phyloP scores from a whole-genome alignment of 2,888 invertebrate species.

The Philereme vetulata region DNA sequence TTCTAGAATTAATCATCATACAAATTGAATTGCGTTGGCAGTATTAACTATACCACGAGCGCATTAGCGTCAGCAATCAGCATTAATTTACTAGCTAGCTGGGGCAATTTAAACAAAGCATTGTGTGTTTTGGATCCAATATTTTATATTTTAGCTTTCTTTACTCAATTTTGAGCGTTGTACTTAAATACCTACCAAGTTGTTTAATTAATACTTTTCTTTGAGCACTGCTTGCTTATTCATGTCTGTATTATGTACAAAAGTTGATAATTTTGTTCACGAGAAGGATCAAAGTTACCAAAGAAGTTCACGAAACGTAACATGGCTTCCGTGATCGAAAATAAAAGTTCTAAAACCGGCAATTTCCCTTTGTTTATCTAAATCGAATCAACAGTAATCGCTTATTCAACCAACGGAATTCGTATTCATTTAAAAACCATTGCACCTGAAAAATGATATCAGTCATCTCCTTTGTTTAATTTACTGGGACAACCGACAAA shows the following conservation, averaged over 20 bases:
- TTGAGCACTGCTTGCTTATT: neutral
- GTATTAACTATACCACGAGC: conserved; percentile 29
- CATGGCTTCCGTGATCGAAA: conserved; percentile 8
- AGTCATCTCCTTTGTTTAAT: conserved; percentile 78
- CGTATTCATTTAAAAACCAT: conserved; percentile 32
- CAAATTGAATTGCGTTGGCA: conserved; percentile 36
- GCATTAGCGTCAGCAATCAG: conserved; percentile 33
- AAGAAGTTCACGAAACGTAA: conserved; percentile 4
- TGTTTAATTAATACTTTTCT: neutral
- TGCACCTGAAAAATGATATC: conserved; percentile 66
- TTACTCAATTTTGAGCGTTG: neutral
- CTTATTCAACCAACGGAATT: conserved; percentile 19
- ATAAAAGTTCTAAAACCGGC: conserved; percentile 9
- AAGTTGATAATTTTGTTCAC: conserved; percentile 11
- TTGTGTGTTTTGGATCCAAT: conserved; percentile 16
- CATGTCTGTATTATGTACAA: neutral
- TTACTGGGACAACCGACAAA: conserved; percentile 77
- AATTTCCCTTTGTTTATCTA: conserved; percentile 14
- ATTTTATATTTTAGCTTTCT: conserved; percentile 15
- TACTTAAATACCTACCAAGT: neutral
- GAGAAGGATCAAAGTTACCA: conserved; percentile 16
- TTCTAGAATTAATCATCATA: conserved; percentile 28
- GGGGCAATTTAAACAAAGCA: conserved; percentile 35
- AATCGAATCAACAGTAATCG: conserved; percentile 20
- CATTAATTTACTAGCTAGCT: conserved; percentile 34